Percentiles rank a stretch among this genome's conserved stretches.
Evolutionary conservation across 1,140 invertebrate species (phyloP).

Genomic region (Magallana ariakensis): DNA sequence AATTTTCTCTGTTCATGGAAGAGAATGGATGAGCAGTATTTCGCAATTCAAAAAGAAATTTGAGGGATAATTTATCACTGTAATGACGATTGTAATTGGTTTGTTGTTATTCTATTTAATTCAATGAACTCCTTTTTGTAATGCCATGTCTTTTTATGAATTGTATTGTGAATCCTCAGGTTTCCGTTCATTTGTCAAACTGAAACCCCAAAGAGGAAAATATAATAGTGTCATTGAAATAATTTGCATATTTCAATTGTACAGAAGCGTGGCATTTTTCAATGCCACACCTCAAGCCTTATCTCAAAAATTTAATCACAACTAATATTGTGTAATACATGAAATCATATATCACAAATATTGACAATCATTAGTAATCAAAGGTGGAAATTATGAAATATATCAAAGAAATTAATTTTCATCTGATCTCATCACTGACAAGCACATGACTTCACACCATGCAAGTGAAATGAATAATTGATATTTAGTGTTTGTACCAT

Average conservation of each 20-base stretch:
- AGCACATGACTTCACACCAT: background rate
- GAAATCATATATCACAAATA: slow-evolving; percentile 10
- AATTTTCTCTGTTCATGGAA: background rate
- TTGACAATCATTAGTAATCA: background rate
- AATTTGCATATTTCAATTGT: slow-evolving; percentile 21
- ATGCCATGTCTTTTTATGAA: background rate
- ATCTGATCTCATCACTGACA: background rate
- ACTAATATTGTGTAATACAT: slow-evolving; percentile 22
- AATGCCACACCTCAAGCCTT: background rate
- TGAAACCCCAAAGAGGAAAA: background rate
- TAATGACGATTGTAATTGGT: background rate
- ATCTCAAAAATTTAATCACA: background rate
- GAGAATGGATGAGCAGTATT: background rate
- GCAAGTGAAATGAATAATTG: background rate
- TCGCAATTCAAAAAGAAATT: background rate
- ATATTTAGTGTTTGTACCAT: slow-evolving; percentile 1
- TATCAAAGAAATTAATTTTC: background rate
- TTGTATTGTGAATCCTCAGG: background rate
- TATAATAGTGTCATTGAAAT: background rate
- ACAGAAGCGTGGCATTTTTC: background rate
- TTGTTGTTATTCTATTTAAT: background rate
- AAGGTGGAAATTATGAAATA: slow-evolving; percentile 2
- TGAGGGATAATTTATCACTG: background rate
- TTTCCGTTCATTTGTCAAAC: slow-evolving; percentile 12
- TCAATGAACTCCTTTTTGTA: background rate